Evolutionary conservation across 2,113 vertebrate genomes (phyloP).

Genomic region (Notothenia rossii): DNA sequence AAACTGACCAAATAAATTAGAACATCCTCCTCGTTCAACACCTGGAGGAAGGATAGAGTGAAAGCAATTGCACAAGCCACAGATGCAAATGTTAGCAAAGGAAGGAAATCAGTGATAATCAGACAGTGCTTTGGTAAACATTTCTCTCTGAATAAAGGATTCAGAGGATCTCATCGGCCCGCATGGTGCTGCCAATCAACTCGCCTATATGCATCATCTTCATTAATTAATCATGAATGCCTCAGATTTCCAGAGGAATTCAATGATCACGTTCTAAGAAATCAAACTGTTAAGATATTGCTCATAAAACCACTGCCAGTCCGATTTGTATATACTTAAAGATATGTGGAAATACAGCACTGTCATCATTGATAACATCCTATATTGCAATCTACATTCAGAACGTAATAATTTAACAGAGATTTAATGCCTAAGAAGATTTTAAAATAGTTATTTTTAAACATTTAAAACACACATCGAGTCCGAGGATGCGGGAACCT

Average conservation of each 20-base stretch:
- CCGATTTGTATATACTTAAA: not conserved
- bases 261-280: not conserved
- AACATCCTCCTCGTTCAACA: constrained; percentile 1
- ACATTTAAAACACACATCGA: not conserved
- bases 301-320: constrained; percentile 28
- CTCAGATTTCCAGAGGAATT: not conserved
- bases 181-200: not conserved
- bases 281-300: constrained; percentile 39
- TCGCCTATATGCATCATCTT: not conserved
- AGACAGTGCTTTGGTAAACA: constrained; percentile 73
- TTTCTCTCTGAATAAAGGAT: constrained; percentile 19
- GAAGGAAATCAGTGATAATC: constrained; percentile 38
- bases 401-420: constrained; percentile 32
- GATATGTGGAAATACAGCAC: constrained; percentile 20
- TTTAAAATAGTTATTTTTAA: constrained; percentile 1
- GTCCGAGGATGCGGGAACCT: not conserved
- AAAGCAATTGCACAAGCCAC: constrained; percentile 26
- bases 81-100: constrained; percentile 6
- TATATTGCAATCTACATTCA: constrained; percentile 59
- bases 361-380: constrained; percentile 23
- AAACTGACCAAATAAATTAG: constrained; percentile 26
- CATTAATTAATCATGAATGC: not conserved
- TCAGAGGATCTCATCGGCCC: constrained; percentile 6
- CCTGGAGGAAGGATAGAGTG: not conserved
- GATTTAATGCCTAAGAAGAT: constrained; percentile 35